Conservation (phyloP, 2,797 vertebrate genomes). For the Sebastes elongatus region DNA sequence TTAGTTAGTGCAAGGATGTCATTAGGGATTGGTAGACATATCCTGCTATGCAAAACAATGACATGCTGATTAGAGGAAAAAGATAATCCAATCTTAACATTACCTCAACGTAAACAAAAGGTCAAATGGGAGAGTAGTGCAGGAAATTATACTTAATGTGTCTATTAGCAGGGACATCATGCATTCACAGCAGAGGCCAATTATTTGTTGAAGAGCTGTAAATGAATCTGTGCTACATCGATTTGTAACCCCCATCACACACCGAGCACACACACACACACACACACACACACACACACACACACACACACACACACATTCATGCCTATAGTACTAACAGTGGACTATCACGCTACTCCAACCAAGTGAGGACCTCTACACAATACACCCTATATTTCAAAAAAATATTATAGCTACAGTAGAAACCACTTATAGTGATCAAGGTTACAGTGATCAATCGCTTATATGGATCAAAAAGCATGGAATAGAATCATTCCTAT, state of each 20-base stretch:
- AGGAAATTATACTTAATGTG: constrained; percentile 41
- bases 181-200: constrained; percentile 52
- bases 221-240: constrained; percentile 32
- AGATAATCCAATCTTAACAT: constrained; percentile 5
- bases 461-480: no score
- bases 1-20: neutral
- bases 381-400: no score
- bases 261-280: neutral
- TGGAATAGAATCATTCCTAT: no score
- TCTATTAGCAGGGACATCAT: constrained; percentile 41
- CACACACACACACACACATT: constrained; percentile 4
- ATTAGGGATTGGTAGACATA: constrained; percentile 16
- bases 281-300: constrained; percentile 6
- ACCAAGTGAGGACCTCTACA: no score
- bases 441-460: no score
- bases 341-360: no score
- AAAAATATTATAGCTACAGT: no score
- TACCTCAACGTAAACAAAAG: constrained; percentile 36
- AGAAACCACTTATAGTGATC: no score
- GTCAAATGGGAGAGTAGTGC: constrained; percentile 33
- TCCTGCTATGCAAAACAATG: constrained; percentile 22
- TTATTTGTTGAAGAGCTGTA: constrained; percentile 47
- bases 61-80: neutral
- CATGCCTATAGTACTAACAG: neutral
- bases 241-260: constrained; percentile 2